Evolutionary conservation across 1,140 invertebrate genomes (phyloP).

Genomic region (Papilio polyxenes): DNA sequence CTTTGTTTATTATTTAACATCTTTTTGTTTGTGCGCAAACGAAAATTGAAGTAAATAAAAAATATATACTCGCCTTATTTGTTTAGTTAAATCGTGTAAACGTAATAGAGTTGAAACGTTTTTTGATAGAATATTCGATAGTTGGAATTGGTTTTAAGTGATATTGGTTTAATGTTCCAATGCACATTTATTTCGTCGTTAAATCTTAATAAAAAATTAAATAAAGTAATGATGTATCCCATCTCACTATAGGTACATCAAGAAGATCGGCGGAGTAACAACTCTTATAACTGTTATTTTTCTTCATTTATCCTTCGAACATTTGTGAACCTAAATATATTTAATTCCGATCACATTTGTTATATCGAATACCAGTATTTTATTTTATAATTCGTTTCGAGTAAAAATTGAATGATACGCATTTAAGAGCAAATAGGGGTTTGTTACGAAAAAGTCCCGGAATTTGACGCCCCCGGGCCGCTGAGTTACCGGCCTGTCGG

Average conservation of each 20-base stretch:
- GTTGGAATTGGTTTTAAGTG: neutral
- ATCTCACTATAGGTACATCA: no score
- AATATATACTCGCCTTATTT: conserved; percentile 11
- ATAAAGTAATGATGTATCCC: no score
- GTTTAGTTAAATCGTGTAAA: conserved; percentile 9
- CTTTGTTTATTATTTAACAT: conserved; percentile 29
- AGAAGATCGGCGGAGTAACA: no score
- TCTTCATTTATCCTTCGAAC: no score
- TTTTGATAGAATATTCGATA: neutral
- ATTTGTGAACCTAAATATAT: no score
- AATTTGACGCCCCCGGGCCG: neutral
- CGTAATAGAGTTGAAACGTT: conserved; percentile 18
- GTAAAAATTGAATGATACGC: conserved; percentile 13
- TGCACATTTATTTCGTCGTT: no score
- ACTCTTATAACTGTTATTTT: no score
- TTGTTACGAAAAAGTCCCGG: conserved; percentile 28
- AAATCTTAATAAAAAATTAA: no score
- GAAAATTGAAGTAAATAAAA: conserved; percentile 29
- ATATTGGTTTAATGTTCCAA: neutral
- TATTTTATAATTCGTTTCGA: neutral
- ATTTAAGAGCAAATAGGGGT: conserved; percentile 15
- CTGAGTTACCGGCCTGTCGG: neutral
- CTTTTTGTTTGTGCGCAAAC: conserved; percentile 3
- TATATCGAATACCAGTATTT: neutral
- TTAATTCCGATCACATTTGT: neutral